Conservation (phyloP, 2,797 vertebrate species). For the Gallinago stenura region DNA sequence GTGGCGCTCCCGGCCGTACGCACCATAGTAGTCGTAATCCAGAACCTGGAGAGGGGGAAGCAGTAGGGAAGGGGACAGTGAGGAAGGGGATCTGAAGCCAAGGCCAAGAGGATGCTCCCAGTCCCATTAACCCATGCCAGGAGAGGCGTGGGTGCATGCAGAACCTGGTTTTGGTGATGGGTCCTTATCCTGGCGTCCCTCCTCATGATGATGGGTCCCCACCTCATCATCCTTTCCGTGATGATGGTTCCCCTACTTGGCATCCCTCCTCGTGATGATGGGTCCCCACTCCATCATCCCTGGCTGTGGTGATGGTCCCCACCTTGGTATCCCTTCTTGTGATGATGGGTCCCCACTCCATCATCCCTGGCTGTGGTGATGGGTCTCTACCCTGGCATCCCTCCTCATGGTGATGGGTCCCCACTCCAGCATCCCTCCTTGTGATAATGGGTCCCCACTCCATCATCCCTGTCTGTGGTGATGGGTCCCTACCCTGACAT, state of each 20-base stretch:
- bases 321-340: rapidly evolving
- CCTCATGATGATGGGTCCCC: neutral
- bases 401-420: neutral
- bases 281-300: rapidly evolving
- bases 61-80: rapidly evolving
- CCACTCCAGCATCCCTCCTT: rapidly evolving
- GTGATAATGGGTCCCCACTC: rapidly evolving
- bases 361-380: rapidly evolving
- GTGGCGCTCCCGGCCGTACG: constrained; percentile 82
- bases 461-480: rapidly evolving
- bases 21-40: constrained; percentile 91
- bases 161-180: neutral
- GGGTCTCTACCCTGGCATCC: rapidly evolving
- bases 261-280: no score
- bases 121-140: rapidly evolving
- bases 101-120: neutral
- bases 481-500: rapidly evolving
- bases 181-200: no score
- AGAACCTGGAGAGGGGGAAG: constrained; percentile 78
- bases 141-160: rapidly evolving
- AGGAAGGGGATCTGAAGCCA: neutral
- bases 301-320: neutral
- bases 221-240: rapidly evolving
- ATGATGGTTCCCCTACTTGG: neutral
- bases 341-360: neutral